phyloP scores from a whole-genome alignment of 2,888 invertebrate genomes.

The Stegophylla sp. region DNA sequence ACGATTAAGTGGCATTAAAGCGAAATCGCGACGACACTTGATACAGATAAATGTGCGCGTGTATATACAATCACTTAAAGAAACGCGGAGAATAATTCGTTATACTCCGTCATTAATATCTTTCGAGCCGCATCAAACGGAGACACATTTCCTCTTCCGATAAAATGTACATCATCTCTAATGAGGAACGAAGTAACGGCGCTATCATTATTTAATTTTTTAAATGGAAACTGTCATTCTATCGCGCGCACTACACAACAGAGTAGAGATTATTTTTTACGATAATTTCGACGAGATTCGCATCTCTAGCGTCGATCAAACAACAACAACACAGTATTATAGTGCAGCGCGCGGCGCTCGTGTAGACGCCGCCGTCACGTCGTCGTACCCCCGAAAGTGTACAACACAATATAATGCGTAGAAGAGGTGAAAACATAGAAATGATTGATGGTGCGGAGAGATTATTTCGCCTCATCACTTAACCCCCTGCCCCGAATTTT shows the following conservation, averaged over 20 bases:
- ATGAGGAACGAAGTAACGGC: conserved; percentile 32
- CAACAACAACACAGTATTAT: too few relatives aligned
- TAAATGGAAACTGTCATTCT: conserved; percentile 29
- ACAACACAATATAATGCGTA: too few relatives aligned
- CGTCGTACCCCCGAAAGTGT: background rate
- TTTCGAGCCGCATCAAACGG: background rate
- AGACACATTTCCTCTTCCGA: conserved; percentile 9
- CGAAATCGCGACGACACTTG: conserved; percentile 14
- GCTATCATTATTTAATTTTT: conserved; percentile 42
- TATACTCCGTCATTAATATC: conserved; percentile 32
- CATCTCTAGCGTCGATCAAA: background rate
- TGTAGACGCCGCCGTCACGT: background rate
- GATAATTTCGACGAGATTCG: conserved; percentile 3
- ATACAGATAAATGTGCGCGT: background rate
- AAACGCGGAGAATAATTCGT: conserved; percentile 21
- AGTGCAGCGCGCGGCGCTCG: too few relatives aligned
- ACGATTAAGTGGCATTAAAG: background rate
- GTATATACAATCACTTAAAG: too few relatives aligned
- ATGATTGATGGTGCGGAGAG: conserved; percentile 33
- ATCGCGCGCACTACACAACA: background rate
- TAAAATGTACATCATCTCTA: conserved; percentile 24
- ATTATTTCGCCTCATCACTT: background rate
- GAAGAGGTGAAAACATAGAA: background rate
- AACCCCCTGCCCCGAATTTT: background rate
- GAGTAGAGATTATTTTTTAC: conserved; percentile 37